Conservation (phyloP, 2,797 vertebrate species). For the Zenarchopterus dispar region DNA sequence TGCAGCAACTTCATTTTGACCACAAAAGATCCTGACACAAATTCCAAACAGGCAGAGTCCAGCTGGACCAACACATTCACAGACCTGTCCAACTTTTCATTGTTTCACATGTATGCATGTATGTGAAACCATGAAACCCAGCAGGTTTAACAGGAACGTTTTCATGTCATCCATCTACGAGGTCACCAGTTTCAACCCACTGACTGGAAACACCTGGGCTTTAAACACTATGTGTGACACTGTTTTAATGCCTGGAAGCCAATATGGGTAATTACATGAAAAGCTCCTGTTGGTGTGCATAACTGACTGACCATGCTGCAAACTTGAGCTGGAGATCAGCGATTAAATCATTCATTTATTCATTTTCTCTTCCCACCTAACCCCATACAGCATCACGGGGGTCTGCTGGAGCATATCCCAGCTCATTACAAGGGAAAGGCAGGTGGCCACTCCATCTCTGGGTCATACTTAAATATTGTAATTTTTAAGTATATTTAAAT, state of each 20-base stretch:
- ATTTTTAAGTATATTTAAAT: not conserved
- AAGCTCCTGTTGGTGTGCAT: not conserved
- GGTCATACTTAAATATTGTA: too few species aligned
- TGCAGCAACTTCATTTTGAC: slow-evolving; percentile 1
- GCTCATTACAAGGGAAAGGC: too few species aligned
- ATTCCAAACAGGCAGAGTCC: slow-evolving; percentile 63
- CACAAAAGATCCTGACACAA: slow-evolving; percentile 47
- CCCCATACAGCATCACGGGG: too few species aligned
- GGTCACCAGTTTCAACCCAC: not conserved
- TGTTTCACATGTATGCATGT: slow-evolving; percentile 19
- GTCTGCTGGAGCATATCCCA: too few species aligned
- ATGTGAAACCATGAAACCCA: not conserved
- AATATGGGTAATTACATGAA: not conserved
- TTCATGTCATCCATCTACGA: slow-evolving; percentile 1
- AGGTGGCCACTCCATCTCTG: not conserved
- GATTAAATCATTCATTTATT: not conserved
- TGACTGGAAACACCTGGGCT: not conserved
- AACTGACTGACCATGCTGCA: not conserved
- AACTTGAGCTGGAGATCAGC: not conserved
- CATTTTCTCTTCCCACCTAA: too few species aligned
- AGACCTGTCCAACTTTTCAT: slow-evolving; percentile 15
- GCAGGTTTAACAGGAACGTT: slow-evolving; percentile 2
- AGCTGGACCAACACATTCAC: slow-evolving; percentile 6
- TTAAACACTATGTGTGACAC: not conserved
- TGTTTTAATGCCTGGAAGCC: not conserved